Base-by-base conservation (phyloP, 2,888 invertebrate species). In the Griposia aprilina region DNA sequence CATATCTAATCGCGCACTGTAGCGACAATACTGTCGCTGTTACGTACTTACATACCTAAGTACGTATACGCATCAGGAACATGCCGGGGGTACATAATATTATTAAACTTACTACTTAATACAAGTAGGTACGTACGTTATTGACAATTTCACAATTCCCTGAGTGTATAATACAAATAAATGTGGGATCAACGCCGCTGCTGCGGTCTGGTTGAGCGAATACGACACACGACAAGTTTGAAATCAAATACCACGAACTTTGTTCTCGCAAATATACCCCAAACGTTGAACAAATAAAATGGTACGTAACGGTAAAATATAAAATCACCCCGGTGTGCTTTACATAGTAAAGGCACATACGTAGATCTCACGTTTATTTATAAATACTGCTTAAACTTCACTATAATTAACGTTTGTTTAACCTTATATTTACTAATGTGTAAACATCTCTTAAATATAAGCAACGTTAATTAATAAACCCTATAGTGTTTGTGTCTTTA, bases 211-310 rank as follows among this genome's bases (percentile, higher is more conserved):
- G 55, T 50, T 60, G 45, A 82, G 69, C 36, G 63, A 82, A 76
- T 76, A 82, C 57, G 68, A 69, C 82, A 82, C 41, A 60, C 69
- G 59, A 60, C 59, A 82, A 66, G 65, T 76, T 76, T 76, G 36
- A 82, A 76, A 81, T 65, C 57, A 81, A 80, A 80, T 81, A 82
- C 57, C 55, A 63, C 82, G 63, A 59, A 57, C 76, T 69, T 69
- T 76, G 45, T 65, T 48, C 68, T 59, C 30, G 45, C 45, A 68
- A 81, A 76, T 57, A 80, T 57, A 82, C 50, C 76, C 36, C 65
- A n/a, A 67, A 26, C 68, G 26, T 69, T 68, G 26, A 68, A 59
- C 68, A 76, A 76, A 80, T 65, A 80, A 57, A 63, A 62, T 57
- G 48, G 23, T 63, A 75, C 11, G 23, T 68, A 66, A n/a, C 30